phyloP scores from a whole-genome alignment of 2,888 invertebrate species.

The Aspidiotus destructor region DNA sequence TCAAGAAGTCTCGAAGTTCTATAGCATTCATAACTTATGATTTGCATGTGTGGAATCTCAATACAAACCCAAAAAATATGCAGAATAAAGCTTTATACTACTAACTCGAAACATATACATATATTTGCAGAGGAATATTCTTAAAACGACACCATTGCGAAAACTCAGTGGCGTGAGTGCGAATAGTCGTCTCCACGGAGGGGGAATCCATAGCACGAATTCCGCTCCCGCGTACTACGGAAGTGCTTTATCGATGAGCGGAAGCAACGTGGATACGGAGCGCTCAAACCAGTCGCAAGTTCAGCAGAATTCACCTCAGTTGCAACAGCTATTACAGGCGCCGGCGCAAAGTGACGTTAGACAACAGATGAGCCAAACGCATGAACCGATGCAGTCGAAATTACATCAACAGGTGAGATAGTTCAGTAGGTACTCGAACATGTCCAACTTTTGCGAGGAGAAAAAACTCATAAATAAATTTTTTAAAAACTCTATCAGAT shows the following conservation, averaged over 20 bases:
- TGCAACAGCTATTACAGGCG: slow-evolving; percentile 7
- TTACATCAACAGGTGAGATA: slow-evolving; percentile 9
- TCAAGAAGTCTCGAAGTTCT: too few relatives aligned
- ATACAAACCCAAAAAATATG: too few relatives aligned
- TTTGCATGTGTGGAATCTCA: too few relatives aligned
- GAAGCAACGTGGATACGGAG: not conserved
- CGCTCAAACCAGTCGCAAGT: slow-evolving; percentile 41
- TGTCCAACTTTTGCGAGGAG: too few relatives aligned
- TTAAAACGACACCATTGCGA: slow-evolving; percentile 20
- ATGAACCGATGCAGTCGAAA: slow-evolving; percentile 11
- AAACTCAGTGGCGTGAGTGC: slow-evolving; percentile 17
- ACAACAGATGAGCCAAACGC: slow-evolving; percentile 7
- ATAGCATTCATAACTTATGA: too few relatives aligned
- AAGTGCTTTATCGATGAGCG: not conserved
- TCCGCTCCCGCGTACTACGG: slow-evolving; percentile 11
- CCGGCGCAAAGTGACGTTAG: not conserved
- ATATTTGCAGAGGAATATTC: slow-evolving; percentile 12
- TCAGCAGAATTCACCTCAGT: slow-evolving; percentile 39
- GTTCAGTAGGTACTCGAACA: too few relatives aligned
- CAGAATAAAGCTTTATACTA: too few relatives aligned
- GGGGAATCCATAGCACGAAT: not conserved
- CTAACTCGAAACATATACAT: not conserved
- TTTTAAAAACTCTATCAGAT: too few relatives aligned
- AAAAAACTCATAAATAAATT: too few relatives aligned
- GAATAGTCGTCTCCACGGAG: slow-evolving; percentile 8